Evolutionary conservation across 2,113 vertebrate genomes (phyloP).

Genomic region (Cebidichthys violaceus): DNA sequence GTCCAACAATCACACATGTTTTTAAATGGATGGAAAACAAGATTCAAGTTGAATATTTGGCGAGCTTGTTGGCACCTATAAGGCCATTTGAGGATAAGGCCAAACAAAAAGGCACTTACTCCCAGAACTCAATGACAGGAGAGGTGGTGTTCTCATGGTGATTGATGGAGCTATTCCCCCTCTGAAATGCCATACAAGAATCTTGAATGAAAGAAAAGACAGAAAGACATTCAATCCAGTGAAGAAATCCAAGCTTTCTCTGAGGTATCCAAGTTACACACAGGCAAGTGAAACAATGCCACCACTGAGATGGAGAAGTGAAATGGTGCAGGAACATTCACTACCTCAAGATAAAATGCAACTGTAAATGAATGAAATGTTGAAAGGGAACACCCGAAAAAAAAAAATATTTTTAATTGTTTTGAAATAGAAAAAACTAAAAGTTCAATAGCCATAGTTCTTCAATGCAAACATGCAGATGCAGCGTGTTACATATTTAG

Average conservation of each 20-base stretch:
- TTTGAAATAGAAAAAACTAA: background rate
- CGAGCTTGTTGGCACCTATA: constrained; percentile 76
- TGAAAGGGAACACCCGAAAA: background rate
- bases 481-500: background rate
- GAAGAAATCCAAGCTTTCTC: constrained; percentile 73
- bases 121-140: constrained; percentile 87
- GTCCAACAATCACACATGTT: background rate
- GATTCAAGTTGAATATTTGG: background rate
- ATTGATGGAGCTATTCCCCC: constrained; percentile 79
- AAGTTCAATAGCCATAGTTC: background rate
- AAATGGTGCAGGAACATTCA: constrained; percentile 31
- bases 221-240: constrained; percentile 65
- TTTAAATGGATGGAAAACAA: background rate
- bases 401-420: background rate
- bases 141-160: constrained; percentile 81
- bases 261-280: constrained; percentile 74
- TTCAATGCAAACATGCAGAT: background rate
- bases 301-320: constrained; percentile 34
- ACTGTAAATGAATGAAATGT: constrained; percentile 17
- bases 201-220: constrained; percentile 75
- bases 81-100: constrained; percentile 82
- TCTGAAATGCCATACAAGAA: constrained; percentile 84
- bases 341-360: constrained; percentile 3
- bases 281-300: constrained; percentile 55
- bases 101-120: constrained; percentile 78